Evolutionary conservation across 2,113 vertebrate genomes (phyloP).

Genomic region (Thryonomys swinderianus): DNA sequence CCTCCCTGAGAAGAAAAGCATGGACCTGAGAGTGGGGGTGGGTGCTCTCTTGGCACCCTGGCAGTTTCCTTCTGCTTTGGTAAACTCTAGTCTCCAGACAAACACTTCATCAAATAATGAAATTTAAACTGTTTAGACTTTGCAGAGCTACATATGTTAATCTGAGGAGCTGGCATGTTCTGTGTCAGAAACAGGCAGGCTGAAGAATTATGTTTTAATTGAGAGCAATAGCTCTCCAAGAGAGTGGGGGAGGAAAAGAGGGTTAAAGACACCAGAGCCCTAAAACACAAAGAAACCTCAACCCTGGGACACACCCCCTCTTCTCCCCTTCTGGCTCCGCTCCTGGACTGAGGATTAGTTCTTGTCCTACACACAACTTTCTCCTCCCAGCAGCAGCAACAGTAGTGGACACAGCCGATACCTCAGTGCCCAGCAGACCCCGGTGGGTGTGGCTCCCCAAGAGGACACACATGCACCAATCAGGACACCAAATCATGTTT

Average conservation of each 20-base stretch:
- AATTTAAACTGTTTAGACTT: conserved; percentile 60
- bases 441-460: neutral
- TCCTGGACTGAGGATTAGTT: conserved; percentile 38
- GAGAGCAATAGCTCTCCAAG: conserved; percentile 40
- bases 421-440: neutral
- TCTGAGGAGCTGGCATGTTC: neutral
- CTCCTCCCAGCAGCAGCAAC: neutral
- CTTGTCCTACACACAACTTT: neutral
- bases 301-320: neutral
- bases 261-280: conserved; percentile 58
- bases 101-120: conserved; percentile 27
- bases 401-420: neutral
- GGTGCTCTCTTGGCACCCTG: neutral
- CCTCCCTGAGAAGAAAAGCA: neutral
- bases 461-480: neutral
- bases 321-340: neutral
- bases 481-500: neutral
- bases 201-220: neutral
- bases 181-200: neutral
- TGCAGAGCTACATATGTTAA: neutral
- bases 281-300: conserved; percentile 73
- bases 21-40: rapidly evolving
- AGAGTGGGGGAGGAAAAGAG: conserved; percentile 40
- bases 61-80: neutral
- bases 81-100: conserved; percentile 18